phyloP scores from a whole-genome alignment of 2,113 vertebrate genomes.

The Ailuropoda melanoleuca region DNA sequence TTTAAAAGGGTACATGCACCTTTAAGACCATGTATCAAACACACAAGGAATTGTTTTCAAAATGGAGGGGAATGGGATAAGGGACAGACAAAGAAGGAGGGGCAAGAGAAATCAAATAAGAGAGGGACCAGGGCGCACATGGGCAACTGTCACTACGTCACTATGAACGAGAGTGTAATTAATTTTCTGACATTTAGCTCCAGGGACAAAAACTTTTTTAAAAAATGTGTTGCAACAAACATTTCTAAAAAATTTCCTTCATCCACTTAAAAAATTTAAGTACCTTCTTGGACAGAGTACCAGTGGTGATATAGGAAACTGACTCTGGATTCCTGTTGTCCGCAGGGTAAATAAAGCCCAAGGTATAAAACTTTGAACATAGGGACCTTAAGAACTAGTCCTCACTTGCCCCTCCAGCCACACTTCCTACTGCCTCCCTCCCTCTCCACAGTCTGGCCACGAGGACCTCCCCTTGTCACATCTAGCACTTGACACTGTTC shows the following conservation, averaged over 20 bases:
- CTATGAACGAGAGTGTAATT: not conserved
- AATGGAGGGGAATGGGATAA: not conserved
- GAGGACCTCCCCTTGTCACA: not conserved
- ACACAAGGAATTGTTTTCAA: slow-evolving; percentile 3
- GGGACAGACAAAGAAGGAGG: not conserved
- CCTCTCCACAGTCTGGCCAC: not conserved
- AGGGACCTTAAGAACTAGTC: not conserved
- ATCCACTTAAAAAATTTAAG: not conserved
- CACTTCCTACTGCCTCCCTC: not conserved
- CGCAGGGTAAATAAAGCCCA: slow-evolving; percentile 12
- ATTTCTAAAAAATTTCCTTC: slow-evolving; percentile 21
- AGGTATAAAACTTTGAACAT: not conserved
- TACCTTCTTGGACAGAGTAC: not conserved
- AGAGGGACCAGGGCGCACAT: not conserved
- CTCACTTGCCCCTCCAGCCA: not conserved
- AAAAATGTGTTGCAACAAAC: not conserved
- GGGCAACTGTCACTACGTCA: not conserved
- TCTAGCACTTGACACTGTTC: not conserved
- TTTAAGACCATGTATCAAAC: not conserved
- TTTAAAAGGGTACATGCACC: not conserved
- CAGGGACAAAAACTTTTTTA: not conserved
- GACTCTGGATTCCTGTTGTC: not conserved
- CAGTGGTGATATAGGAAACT: not conserved
- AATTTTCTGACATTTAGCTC: not conserved
- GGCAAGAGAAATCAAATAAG: not conserved